Conservation (phyloP, 2,797 vertebrate genomes). For the Malurus splendens region DNA sequence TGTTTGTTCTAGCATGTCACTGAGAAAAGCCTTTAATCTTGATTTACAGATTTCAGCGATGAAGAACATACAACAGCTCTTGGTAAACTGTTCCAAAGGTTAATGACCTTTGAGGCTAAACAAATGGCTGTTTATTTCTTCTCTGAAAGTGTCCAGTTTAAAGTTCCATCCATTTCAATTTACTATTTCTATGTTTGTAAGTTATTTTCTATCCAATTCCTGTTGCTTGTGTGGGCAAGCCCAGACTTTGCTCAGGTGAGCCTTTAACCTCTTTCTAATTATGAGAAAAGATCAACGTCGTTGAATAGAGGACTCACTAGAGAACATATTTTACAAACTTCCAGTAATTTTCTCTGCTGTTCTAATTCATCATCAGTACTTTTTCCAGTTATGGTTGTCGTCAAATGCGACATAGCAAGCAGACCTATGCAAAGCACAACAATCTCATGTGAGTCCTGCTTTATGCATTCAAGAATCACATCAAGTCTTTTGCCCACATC, state of each 20-base stretch:
- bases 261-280: not conserved
- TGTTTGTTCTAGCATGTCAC: not conserved
- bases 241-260: not conserved
- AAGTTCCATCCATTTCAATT: conserved; percentile 42
- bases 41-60: conserved; percentile 20
- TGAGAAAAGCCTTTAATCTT: conserved; percentile 52
- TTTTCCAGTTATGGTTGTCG: not conserved
- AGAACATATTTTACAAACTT: not conserved
- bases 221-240: conserved; percentile 2
- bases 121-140: conserved; percentile 44
- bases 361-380: not conserved
- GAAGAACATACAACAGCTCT: not conserved
- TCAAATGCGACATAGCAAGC: not conserved
- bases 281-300: not conserved
- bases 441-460: not conserved
- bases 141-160: conserved; percentile 24
- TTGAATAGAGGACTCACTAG: not conserved
- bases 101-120: conserved; percentile 48
- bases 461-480: not conserved
- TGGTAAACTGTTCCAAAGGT: conserved; percentile 53
- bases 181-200: conserved; percentile 29
- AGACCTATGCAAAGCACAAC: not conserved
- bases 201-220: not conserved
- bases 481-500: not conserved
- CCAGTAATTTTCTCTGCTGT: not conserved